A percentile compares a stretch with the other conserved stretches of the same genome.
Evolutionary conservation across 30 jellyfish, hydroid and myxozoan genomes (phyloP).

Genomic region (Chironex yamaguchii): DNA sequence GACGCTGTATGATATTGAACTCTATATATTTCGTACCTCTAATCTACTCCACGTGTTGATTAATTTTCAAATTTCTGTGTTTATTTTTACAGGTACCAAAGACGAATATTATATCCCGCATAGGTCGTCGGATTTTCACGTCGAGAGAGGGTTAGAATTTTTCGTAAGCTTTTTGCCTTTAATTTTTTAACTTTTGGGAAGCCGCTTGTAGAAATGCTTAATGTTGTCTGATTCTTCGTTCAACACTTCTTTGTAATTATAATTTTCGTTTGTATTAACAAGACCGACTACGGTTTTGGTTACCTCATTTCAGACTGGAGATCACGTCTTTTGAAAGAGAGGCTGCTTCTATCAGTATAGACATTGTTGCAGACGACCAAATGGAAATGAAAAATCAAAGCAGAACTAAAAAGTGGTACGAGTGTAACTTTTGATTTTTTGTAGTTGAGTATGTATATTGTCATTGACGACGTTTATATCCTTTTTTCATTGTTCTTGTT

Average conservation of each 20-base stretch:
- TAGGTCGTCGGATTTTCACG: constrained; percentile 76
- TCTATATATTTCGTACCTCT: no score
- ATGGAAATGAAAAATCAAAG: constrained; percentile 62
- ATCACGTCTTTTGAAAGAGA: constrained; percentile 87
- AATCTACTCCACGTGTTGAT: no score
- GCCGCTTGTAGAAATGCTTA: neutral
- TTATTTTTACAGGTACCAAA: constrained; percentile 74
- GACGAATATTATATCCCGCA: constrained; percentile 90
- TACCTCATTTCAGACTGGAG: constrained; percentile 51
- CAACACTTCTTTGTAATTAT: neutral
- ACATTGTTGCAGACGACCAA: constrained; percentile 84
- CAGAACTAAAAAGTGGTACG: constrained; percentile 84
- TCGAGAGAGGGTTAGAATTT: constrained; percentile 80
- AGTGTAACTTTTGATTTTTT: neutral
- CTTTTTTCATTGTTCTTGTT: neutral
- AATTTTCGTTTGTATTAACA: neutral
- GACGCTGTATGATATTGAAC: no score
- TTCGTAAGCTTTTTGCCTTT: neutral
- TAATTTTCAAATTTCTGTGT: no score
- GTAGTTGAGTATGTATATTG: neutral
- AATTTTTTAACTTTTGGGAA: neutral
- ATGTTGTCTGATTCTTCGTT: constrained; percentile 1
- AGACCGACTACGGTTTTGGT: no score
- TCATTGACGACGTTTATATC: neutral
- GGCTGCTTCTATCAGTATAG: constrained; percentile 82